Conservation (phyloP, 2,797 vertebrate genomes). For the Limosa lapponica region DNA sequence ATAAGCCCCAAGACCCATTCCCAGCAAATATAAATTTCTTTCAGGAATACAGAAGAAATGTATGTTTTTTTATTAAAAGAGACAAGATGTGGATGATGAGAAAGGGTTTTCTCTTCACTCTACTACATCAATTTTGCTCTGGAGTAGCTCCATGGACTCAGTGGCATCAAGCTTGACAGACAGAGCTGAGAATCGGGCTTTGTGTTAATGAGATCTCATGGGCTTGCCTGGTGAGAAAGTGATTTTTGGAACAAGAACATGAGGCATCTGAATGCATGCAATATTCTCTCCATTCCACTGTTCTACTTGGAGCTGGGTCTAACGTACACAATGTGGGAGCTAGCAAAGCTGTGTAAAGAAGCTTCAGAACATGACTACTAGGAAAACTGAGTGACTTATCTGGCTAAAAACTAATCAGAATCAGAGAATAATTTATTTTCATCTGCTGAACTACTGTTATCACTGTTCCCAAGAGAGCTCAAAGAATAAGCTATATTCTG, state of each 20-base stretch:
- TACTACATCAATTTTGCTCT: background rate
- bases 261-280: background rate
- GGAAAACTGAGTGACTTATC: background rate
- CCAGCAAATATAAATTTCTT: background rate
- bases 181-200: background rate
- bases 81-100: background rate
- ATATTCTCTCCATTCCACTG: background rate
- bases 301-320: background rate
- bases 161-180: background rate
- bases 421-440: background rate
- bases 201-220: background rate
- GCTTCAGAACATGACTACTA: background rate
- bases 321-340: background rate
- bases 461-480: background rate
- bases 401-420: background rate
- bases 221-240: background rate
- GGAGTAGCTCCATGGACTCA: background rate
- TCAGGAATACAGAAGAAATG: background rate
- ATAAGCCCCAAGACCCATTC: background rate
- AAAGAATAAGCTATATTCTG: background rate
- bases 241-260: background rate
- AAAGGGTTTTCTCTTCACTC: background rate
- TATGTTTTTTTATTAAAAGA: background rate
- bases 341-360: background rate
- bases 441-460: background rate